Base-by-base conservation (phyloP, 2,888 invertebrate genomes). In the Anodontia alba region DNA sequence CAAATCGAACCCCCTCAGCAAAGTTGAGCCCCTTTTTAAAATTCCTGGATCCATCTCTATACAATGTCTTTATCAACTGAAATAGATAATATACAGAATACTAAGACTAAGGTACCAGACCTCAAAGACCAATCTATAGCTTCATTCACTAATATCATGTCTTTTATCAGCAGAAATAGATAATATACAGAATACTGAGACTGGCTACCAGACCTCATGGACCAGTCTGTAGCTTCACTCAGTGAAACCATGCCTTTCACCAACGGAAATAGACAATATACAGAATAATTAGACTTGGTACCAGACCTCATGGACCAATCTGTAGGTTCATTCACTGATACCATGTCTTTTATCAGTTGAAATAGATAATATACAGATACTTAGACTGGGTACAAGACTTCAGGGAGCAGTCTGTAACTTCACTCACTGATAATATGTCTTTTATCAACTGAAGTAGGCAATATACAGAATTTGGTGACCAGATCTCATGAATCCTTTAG, bases 201-300 rank as follows among this genome's bases (percentile, higher is more conserved):
- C 81, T 89, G 88, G 7, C 87, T 81, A 51, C 88, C 87, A 20
- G 90, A 83, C 36, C 88, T 82, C 5, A 78, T 80, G 20, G 88
- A 89, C 93, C 93, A 94, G 83, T 91, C 86, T 36, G 93, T 93
- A n/a, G 91, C 90, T 79, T 94, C 94, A 83, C 90, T 91, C 15
- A 93, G 92, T 12, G 92, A 88, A 38, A 93, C 78, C 90, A 94
- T 91, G 78, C 94, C 94, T 46, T 89, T 87, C 17, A 93, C 86
- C 74, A 93, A 77, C 93, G 93, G 84, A 8, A 86, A 81, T 7
- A 12, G n/a, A n/a, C n/a, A n/a, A n/a, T n/a, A n/a, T n/a, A n/a
- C 29, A 38, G 29, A 93, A 88, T 93, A 93, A 76, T 93, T 93
- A 17, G 93, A 89, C 81, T 89, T 88, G 7, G 87, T 81, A 51